These are phyloP conservation scores for Apolygus lucorum DNA, from an alignment of 1,140 invertebrate species.

Conservation along the genomic window DNA sequence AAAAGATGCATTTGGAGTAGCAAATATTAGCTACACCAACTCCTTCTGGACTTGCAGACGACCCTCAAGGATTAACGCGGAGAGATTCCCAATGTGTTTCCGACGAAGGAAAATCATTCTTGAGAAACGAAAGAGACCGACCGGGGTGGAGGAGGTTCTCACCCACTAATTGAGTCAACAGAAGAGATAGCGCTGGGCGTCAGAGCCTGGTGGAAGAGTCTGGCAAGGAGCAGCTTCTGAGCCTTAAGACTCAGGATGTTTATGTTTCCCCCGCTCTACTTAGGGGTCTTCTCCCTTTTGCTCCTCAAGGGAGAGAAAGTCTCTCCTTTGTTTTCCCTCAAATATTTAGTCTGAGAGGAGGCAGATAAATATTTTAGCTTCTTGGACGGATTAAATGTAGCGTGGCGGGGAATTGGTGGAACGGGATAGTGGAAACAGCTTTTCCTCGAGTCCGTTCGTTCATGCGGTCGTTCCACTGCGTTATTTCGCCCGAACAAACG, in stretches of 20 bases:
- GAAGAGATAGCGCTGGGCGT: neutral
- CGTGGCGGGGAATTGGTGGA: neutral
- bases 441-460: too few relatives aligned
- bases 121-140: too few relatives aligned
- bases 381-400: neutral
- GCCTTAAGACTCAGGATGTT: neutral
- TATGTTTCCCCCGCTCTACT: neutral
- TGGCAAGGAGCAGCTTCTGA: neutral
- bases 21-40: too few relatives aligned
- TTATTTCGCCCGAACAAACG: too few relatives aligned
- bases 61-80: too few relatives aligned
- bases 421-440: too few relatives aligned
- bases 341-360: neutral
- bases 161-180: neutral
- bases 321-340: neutral
- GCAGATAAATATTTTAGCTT: neutral
- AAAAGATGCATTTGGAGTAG: too few relatives aligned
- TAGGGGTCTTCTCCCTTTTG: neutral
- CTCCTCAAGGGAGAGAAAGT: neutral
- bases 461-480: too few relatives aligned
- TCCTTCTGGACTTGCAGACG: too few relatives aligned
- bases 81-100: too few relatives aligned
- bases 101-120: too few relatives aligned
- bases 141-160: neutral
- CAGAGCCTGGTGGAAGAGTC: neutral